These are phyloP conservation scores for Pseudocheirus occidentalis DNA, from an alignment of 2,797 vertebrate species.

Conservation along the genomic window DNA sequence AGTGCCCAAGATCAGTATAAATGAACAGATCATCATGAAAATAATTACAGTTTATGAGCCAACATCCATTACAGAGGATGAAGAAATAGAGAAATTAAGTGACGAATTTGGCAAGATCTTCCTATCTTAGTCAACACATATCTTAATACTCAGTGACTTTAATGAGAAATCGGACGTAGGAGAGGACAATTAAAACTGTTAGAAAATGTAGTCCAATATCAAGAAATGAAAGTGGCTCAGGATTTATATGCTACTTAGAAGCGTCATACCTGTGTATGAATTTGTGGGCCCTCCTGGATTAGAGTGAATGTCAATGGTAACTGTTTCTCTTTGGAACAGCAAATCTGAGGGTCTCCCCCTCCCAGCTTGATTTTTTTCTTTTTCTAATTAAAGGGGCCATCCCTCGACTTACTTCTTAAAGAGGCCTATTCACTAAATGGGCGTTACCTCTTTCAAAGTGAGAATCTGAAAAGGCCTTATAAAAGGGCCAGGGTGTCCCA, in stretches of 20 bases:
- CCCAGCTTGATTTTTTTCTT: too few relatives aligned
- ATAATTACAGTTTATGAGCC: background rate
- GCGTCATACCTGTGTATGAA: background rate
- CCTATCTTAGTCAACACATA: background rate
- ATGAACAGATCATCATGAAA: background rate
- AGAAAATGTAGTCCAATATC: background rate
- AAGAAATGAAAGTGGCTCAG: background rate
- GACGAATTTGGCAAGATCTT: background rate
- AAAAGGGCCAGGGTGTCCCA: too few relatives aligned
- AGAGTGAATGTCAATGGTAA: too few relatives aligned
- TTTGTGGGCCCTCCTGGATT: background rate
- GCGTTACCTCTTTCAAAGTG: too few relatives aligned
- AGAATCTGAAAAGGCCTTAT: too few relatives aligned
- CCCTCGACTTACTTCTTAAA: too few relatives aligned
- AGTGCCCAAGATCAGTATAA: background rate
- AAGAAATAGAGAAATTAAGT: background rate
- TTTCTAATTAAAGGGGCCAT: too few relatives aligned
- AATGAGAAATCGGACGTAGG: background rate
- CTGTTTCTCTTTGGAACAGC: too few relatives aligned
- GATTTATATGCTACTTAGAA: background rate
- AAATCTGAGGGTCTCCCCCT: too few relatives aligned
- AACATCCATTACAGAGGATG: background rate
- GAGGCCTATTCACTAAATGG: too few relatives aligned
- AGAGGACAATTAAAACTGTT: background rate
- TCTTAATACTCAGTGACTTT: background rate